Percentiles rank a stretch among this genome's conserved stretches.
These are phyloP conservation scores for Onychostruthus taczanowskii DNA, from an alignment of 2,113 vertebrate genomes.

Conservation along the genomic window DNA sequence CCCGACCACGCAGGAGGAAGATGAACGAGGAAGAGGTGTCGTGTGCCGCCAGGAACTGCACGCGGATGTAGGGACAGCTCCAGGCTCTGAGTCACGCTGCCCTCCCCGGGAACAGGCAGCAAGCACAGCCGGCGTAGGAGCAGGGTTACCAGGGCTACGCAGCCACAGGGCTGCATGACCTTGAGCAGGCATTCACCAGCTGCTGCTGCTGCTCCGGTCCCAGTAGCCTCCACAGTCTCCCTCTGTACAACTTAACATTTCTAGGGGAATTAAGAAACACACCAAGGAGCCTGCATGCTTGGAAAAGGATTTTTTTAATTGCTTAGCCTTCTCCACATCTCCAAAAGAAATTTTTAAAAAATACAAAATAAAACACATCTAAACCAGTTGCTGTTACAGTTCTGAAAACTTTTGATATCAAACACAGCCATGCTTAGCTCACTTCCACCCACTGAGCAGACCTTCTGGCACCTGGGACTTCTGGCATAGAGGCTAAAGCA, in stretches of 20 bases:
- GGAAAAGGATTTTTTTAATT: conserved; percentile 53
- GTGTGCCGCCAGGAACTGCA: neutral
- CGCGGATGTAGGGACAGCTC: accelerated
- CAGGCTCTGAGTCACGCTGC: neutral
- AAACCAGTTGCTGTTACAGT: neutral
- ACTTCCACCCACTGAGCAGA: neutral
- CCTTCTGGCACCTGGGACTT: neutral
- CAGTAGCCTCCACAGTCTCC: neutral
- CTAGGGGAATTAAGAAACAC: neutral
- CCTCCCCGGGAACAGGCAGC: neutral
- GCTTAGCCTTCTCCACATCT: neutral
- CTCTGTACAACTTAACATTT: neutral
- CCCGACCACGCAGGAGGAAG: neutral
- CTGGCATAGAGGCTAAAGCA: neutral
- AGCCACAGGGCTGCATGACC: neutral
- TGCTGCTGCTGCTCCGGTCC: neutral
- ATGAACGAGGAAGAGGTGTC: neutral
- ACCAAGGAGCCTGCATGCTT: neutral
- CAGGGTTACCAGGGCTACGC: accelerated
- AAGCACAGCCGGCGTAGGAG: neutral
- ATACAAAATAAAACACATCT: neutral
- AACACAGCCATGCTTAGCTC: neutral
- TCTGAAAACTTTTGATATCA: neutral
- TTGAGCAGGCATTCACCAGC: neutral
- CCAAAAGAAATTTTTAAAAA: neutral